Base-by-base conservation (phyloP, 2,797 vertebrate genomes). In the Centropyge bicolor region DNA sequence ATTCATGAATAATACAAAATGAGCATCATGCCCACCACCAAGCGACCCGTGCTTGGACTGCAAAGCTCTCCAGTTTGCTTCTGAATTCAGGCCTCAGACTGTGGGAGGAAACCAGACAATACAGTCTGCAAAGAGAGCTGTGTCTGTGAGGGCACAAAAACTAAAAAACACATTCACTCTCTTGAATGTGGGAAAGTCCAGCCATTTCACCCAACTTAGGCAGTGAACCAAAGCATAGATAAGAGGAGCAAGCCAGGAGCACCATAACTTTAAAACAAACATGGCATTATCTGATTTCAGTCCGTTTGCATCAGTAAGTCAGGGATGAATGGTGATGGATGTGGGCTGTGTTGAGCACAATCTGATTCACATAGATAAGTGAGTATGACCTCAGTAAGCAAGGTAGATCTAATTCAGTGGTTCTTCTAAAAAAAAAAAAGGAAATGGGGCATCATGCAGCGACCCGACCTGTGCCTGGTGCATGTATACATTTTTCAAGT, bases 1-100 rank as follows among this genome's bases (percentile, higher is more conserved):
- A 64, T 51, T 83, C 84, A 89, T 90, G 81, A 95, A 92, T 90
- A 87, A 94, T 84, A 91, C 82, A 93, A 84, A 88, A 77, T 83
- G 72, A 90, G 79, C 88, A 87, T 74, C 70, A 76, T 86, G 64
- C 43, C 82, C 80, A 89, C 63, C 76, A 84, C 79, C 70, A 70
- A 76, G 83, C 76, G 69, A 55, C 72, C 80, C 92, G 92, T 95
- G 95, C 89, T 81, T 81, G 48, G 94, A 94, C 90, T 95, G 86
- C 89, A 92, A 94, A 96, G 64, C 80, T 81, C 70, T 66, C 66
- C 24, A 74, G 76, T 87, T 86, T 76, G 70, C 76, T 76, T 90
- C 86, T 81, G 78, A 90, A 94, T 91, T 92, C 91, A 93, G 66
- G 46, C 81, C 82, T 78, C 35, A 91, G 83, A 89, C 85, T 88